Base-by-base conservation (phyloP, 2,888 invertebrate genomes). In the Cylindroiulus punctatus region DNA sequence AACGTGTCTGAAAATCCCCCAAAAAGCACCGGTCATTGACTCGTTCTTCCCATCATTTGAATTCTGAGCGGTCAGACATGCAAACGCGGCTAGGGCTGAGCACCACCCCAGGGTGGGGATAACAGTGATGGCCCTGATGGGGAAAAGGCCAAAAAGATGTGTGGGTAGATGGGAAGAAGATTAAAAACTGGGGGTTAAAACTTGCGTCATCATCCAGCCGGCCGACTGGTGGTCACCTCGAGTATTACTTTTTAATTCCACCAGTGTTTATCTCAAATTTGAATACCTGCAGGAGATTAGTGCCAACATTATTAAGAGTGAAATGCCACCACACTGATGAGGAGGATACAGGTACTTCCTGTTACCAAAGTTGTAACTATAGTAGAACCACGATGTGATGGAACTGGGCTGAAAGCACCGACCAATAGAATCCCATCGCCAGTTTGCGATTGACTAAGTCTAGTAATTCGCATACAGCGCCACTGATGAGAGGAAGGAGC, bases 21-120 rank as follows among this genome's bases (percentile, higher is more conserved):
- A 76, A 76, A 76, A 76, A 17, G 26, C 26, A 30, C 30, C 76
- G 76, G 76, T 76, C 76, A 76, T 76, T 76, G 30, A 76, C 76
- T 76, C 30, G 12, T 30, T 76, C 26, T 76, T 30, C 30, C 26
- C 30, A 14, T 76, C 26, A 76, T 76, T 30, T 76, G 76, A 30
- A 76, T 76, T 76, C 22, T 57, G 57, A 76, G 30, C 30, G 30
- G 76, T 76, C 76, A 76, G 76, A 12, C 76, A 30, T 76, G 26
- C 12, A 76, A 30, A 76, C 0, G 76, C 36, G 7, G 36, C 36
- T 30, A 30, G 30, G 76, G 76, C 76, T 26, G 76, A 76, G 26
- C 76, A 76, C 30, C 30, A 30, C 76, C 76, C 3, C 12, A 30
- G 76, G 76, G 30, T 30, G 26, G 76, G 76, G 26, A 10, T 26